phyloP scores from a whole-genome alignment of 2,888 invertebrate genomes.

The Lasioglossum oenotherae region DNA sequence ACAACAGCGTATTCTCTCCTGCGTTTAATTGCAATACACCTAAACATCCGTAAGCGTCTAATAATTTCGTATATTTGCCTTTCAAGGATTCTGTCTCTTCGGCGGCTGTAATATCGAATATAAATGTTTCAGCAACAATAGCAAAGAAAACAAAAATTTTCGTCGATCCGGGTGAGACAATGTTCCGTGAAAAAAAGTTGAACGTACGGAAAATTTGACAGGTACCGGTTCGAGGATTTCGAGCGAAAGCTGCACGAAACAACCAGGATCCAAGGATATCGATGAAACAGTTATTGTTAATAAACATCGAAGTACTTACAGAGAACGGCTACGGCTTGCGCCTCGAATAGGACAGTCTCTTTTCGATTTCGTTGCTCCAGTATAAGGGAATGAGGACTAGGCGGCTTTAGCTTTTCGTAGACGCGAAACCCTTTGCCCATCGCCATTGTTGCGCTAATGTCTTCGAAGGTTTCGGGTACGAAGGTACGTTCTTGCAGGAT shows the following conservation, averaged over 20 bases:
- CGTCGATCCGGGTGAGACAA: neutral
- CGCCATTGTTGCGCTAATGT: constrained; percentile 88
- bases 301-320: constrained; percentile 85
- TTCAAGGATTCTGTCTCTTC: constrained; percentile 96
- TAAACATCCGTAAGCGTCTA: constrained; percentile 98
- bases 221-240: constrained; percentile 15
- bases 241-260: neutral
- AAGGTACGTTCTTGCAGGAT: constrained; percentile 37
- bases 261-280: neutral
- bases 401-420: constrained; percentile 94
- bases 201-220: constrained; percentile 3
- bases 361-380: constrained; percentile 95
- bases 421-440: constrained; percentile 97
- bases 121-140: neutral
- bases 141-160: neutral
- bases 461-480: constrained; percentile 40
- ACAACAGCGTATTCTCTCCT: constrained; percentile 93
- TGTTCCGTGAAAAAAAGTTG: constrained; percentile 2
- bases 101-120: constrained; percentile 85
- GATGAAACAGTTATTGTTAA: neutral
- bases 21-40: constrained; percentile 96
- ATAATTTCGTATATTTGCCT: constrained; percentile 94
- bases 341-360: constrained; percentile 95
- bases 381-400: constrained; percentile 95
- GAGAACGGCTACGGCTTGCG: constrained; percentile 94